Evolutionary conservation across 2,888 invertebrate genomes (phyloP).

Genomic region (Uloborus plumipes): DNA sequence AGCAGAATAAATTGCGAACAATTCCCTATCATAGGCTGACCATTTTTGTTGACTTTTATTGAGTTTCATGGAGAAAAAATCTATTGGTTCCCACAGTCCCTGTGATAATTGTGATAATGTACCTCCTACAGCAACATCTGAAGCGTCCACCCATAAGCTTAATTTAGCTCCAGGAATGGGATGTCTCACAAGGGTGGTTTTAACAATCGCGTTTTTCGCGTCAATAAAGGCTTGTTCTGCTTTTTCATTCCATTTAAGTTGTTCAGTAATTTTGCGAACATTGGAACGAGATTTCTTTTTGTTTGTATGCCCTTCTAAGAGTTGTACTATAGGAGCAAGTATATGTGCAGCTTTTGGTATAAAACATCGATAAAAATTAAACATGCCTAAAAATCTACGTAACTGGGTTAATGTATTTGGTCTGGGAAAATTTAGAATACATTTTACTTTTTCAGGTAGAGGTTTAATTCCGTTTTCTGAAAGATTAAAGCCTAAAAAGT

Average conservation of each 20-base stretch:
- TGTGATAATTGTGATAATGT: slow-evolving; percentile 66
- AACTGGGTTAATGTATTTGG: slow-evolving; percentile 42
- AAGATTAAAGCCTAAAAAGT: slow-evolving; percentile 2
- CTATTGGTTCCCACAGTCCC: slow-evolving; percentile 4
- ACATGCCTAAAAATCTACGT: slow-evolving; percentile 48
- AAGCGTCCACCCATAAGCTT: neutral
- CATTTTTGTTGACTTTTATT: slow-evolving; percentile 25
- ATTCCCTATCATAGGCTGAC: slow-evolving; percentile 61
- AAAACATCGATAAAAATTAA: slow-evolving; percentile 57
- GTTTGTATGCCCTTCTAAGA: slow-evolving; percentile 27
- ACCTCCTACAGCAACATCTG: slow-evolving; percentile 66
- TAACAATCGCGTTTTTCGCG: slow-evolving; percentile 17
- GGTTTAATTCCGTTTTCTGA: slow-evolving; percentile 29
- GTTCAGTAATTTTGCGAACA: neutral
- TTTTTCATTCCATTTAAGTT: slow-evolving; percentile 3
- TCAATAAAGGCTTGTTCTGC: neutral
- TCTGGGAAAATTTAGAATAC: slow-evolving; percentile 50
- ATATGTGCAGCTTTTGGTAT: slow-evolving; percentile 29
- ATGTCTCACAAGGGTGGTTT: slow-evolving; percentile 30
- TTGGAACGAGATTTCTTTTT: slow-evolving; percentile 18
- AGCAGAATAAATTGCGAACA: slow-evolving; percentile 66
- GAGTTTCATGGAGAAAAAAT: slow-evolving; percentile 17
- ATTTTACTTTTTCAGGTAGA: slow-evolving; percentile 35
- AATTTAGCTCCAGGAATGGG: slow-evolving; percentile 8
- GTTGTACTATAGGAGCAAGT: slow-evolving; percentile 13